phyloP scores from a whole-genome alignment of 2,888 invertebrate genomes.

The Hipparchia semele region DNA sequence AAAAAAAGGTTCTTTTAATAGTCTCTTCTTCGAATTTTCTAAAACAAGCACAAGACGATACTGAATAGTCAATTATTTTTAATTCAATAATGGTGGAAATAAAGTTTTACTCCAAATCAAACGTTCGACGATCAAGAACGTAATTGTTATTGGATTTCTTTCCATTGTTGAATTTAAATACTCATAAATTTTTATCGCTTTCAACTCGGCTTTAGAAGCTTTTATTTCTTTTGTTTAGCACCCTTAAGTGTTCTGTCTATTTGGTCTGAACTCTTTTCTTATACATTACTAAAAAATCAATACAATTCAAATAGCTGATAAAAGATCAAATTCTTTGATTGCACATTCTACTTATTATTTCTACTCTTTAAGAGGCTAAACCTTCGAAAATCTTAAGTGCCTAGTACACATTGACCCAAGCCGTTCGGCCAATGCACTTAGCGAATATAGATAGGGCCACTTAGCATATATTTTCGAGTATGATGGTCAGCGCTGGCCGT shows the following conservation, averaged over 20 bases:
- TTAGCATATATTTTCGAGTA: too few relatives aligned
- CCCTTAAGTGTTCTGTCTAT: not conserved
- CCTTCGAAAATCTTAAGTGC: too few relatives aligned
- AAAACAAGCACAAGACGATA: conserved; percentile 20
- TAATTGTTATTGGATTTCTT: conserved; percentile 48
- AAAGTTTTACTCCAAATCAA: conserved; percentile 36
- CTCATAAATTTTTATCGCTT: conserved; percentile 48
- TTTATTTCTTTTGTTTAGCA: conserved; percentile 30
- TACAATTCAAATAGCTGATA: not conserved
- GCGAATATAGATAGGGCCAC: too few relatives aligned
- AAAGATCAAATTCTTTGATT: not conserved
- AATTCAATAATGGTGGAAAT: conserved; percentile 35
- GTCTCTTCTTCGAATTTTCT: not conserved
- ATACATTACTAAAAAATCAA: not conserved
- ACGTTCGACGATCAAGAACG: conserved; percentile 37
- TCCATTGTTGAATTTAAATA: conserved; percentile 46
- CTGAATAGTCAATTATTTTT: conserved; percentile 31
- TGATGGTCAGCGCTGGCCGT: too few relatives aligned
- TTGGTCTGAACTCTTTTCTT: conserved; percentile 17
- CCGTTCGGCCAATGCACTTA: too few relatives aligned
- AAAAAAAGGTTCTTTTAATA: conserved; percentile 6
- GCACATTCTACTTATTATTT: too few relatives aligned
- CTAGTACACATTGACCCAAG: too few relatives aligned
- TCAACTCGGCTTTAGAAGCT: conserved; percentile 27
- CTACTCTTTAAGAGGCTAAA: too few relatives aligned